phyloP scores from a whole-genome alignment of 2,888 invertebrate genomes.

The Drosophila affinis region DNA sequence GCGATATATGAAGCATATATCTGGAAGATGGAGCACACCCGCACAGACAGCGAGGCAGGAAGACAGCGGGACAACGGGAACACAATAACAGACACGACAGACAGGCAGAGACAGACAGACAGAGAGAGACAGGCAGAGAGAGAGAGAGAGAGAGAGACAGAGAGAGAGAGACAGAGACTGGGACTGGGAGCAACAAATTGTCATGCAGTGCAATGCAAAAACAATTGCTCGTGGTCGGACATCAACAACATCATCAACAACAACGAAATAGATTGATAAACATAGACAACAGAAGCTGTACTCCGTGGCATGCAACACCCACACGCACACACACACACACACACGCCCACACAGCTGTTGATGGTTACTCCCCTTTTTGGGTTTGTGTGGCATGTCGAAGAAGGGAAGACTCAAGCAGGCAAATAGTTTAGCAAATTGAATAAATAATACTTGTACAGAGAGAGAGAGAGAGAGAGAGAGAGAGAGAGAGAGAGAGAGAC shows the following conservation, averaged over 20 bases:
- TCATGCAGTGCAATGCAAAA: slow-evolving; percentile 59
- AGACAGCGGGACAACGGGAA: background rate
- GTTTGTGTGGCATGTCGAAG: slow-evolving; percentile 41
- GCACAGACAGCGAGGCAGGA: slow-evolving; percentile 2
- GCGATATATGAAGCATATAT: slow-evolving; percentile 40
- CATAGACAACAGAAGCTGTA: slow-evolving; percentile 59
- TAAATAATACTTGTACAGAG: slow-evolving; percentile 62
- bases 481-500: background rate
- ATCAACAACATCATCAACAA: slow-evolving; percentile 46
- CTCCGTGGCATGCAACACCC: slow-evolving; percentile 7
- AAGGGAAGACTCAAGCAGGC: slow-evolving; percentile 48
- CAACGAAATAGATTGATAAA: slow-evolving; percentile 69
- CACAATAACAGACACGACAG: background rate
- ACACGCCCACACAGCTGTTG: background rate
- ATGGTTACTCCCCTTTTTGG: background rate
- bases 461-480: no score
- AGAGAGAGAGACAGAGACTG: slow-evolving; percentile 24
- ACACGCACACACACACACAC: background rate
- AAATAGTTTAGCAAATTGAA: slow-evolving; percentile 70
- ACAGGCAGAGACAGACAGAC: background rate
- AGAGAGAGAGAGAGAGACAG: background rate
- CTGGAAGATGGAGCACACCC: slow-evolving; percentile 35
- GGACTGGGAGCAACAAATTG: slow-evolving; percentile 62
- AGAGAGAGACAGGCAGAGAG: background rate
- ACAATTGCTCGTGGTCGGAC: slow-evolving; percentile 49